phyloP scores from a whole-genome alignment of 1,140 invertebrate species.

The Philopotamus ludificatus region DNA sequence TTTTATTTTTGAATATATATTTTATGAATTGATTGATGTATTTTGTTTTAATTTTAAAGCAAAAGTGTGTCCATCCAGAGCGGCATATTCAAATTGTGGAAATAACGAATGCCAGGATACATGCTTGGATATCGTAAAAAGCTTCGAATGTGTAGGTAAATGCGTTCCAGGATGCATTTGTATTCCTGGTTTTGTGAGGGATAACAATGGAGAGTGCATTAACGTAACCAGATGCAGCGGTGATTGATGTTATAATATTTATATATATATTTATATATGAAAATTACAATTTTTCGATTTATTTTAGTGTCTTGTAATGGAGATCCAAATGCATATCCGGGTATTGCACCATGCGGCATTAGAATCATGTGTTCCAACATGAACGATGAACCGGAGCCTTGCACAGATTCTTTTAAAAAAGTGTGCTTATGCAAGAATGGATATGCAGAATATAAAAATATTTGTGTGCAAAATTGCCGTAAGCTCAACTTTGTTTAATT shows the following conservation, averaged over 20 bases:
- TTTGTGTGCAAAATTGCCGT: constrained; percentile 15
- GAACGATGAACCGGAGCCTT: background rate
- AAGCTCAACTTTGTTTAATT: background rate
- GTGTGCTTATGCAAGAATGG: constrained; percentile 9
- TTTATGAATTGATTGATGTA: too few species aligned
- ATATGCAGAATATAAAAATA: constrained; percentile 1
- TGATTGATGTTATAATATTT: background rate
- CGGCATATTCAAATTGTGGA: constrained; percentile 28
- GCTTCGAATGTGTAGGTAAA: background rate
- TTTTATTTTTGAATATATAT: background rate
- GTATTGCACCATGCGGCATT: background rate
- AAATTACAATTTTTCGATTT: background rate
- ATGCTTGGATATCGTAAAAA: constrained; percentile 18
- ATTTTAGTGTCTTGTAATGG: constrained; percentile 7
- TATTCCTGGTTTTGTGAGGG: background rate
- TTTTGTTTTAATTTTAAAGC: too few species aligned
- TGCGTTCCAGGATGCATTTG: constrained; percentile 16
- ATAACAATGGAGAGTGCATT: constrained; percentile 5
- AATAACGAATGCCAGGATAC: constrained; percentile 32
- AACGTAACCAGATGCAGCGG: background rate
- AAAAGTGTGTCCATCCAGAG: constrained; percentile 5
- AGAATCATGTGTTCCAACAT: background rate
- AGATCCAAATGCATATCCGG: background rate
- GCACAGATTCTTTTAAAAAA: background rate
- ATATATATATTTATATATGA: background rate